Conservation (phyloP, 2,888 invertebrate species). For the Diplazon laetatorius region DNA sequence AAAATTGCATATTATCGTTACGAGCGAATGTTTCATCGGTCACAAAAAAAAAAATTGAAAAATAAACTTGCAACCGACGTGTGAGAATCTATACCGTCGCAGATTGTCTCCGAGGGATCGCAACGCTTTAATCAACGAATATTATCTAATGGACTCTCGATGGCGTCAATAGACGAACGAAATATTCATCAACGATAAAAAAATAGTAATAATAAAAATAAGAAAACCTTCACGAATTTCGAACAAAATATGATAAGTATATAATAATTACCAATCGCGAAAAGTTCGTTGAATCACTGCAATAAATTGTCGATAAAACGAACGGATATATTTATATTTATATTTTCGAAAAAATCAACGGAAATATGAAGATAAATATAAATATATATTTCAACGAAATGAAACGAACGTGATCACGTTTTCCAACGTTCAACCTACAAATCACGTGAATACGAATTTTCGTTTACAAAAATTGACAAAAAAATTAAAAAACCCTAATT, state of each 20-base stretch:
- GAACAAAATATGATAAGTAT: too few relatives aligned
- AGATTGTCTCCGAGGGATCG: slow-evolving; percentile 54
- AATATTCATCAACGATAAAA: slow-evolving; percentile 21
- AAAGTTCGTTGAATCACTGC: too few relatives aligned
- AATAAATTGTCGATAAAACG: too few relatives aligned
- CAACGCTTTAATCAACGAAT: slow-evolving; percentile 29
- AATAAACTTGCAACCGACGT: slow-evolving; percentile 23
- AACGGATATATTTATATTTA: neutral
- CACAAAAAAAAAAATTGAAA: slow-evolving; percentile 5
- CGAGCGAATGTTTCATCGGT: slow-evolving; percentile 14
- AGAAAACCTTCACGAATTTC: too few relatives aligned
- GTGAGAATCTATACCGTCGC: slow-evolving; percentile 47
- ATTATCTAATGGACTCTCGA: slow-evolving; percentile 23
- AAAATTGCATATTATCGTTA: neutral
- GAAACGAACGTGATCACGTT: slow-evolving; percentile 27
- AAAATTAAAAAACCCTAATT: neutral
- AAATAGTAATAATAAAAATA: neutral
- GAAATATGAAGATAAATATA: slow-evolving; percentile 65
- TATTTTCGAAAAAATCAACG: slow-evolving; percentile 46
- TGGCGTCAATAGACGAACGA: slow-evolving; percentile 15
- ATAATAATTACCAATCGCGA: too few relatives aligned
- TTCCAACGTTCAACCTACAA: neutral
- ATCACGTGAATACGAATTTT: too few relatives aligned
- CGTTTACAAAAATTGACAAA: neutral
- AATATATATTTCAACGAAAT: slow-evolving; percentile 52